Evolutionary conservation across 2,797 vertebrate species (phyloP), one percentile per base, ranked within the genome.

Genomic region (Smutsia gigantea): DNA sequence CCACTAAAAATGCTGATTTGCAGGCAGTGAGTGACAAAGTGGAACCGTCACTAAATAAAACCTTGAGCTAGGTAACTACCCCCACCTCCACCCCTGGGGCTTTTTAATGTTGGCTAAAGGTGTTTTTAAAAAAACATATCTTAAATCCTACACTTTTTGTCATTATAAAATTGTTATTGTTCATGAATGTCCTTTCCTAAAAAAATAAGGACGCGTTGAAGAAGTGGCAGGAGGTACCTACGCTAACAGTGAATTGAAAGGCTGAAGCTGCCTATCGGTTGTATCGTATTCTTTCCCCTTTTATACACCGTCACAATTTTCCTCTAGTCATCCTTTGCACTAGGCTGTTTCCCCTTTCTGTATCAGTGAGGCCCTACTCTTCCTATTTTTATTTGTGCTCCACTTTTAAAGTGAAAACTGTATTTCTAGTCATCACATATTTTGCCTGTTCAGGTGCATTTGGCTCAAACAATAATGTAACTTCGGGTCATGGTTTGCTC

Each of bases 1-100:
- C 99, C 99, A 98, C 98, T 98, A 98, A 99, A 98, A 99, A 99
- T 98, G 99, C 99, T 99, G 99, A 99, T 99, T 99, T 99, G 98
- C 99, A 99, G 98, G 98, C 99, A 98, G 98, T 97, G 98, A 99
- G 98, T 98, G 98, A 99, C 98, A 98, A 98, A 99, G 98, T 98
- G 98, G 98, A 98, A 98, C 98, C 98, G 46, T 98, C 98, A 96
- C 98, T 98, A 98, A 98, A 99, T 98, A 98, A 98, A 99, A 98
- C 98, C 98, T 98, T 97, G 98, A 97, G 98, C 97, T 98, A 99
- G 99, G 99, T 99, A 99, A 98, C 98, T 98, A 98, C 97, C 97
- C 42, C 37, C 88, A 34, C 59, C 34, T 37, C 69, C 81, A 29
- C 5, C 96, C 95, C 97, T 97, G 97, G 98, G 98, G 97, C 96